phyloP scores from a whole-genome alignment of 2,113 vertebrate genomes.

The Spheniscus mendiculus region DNA sequence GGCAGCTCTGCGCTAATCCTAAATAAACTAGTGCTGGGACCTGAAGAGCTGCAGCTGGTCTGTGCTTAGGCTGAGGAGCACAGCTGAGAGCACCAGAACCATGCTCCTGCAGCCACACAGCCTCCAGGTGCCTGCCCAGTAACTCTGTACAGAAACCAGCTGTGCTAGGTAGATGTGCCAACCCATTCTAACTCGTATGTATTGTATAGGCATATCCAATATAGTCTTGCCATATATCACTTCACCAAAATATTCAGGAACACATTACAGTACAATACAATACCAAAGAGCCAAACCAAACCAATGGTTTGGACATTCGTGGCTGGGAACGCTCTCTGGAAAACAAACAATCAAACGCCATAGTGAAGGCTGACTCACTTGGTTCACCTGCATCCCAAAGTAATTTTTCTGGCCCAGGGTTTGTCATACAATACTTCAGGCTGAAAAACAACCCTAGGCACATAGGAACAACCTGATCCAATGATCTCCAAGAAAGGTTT shows the following conservation, averaged over 20 bases:
- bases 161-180: neutral
- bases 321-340: neutral
- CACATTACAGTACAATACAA: neutral
- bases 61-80: neutral
- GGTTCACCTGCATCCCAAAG: neutral
- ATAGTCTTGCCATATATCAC: neutral
- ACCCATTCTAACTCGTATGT: rapidly evolving
- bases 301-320: neutral
- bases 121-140: neutral
- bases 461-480: neutral
- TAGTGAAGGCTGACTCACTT: neutral
- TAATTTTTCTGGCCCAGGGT: neutral
- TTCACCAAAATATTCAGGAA: neutral
- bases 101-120: neutral
- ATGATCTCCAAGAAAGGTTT: neutral
- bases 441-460: neutral
- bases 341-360: neutral
- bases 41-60: neutral
- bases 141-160: neutral
- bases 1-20: neutral
- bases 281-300: neutral
- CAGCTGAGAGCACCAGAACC: neutral
- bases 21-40: neutral
- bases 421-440: neutral
- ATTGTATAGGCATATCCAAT: neutral